A percentile compares a stretch with the other conserved stretches of the same genome.
Conservation (phyloP, 2,888 invertebrate genomes). For the Zaprionus obscuricornis region DNA sequence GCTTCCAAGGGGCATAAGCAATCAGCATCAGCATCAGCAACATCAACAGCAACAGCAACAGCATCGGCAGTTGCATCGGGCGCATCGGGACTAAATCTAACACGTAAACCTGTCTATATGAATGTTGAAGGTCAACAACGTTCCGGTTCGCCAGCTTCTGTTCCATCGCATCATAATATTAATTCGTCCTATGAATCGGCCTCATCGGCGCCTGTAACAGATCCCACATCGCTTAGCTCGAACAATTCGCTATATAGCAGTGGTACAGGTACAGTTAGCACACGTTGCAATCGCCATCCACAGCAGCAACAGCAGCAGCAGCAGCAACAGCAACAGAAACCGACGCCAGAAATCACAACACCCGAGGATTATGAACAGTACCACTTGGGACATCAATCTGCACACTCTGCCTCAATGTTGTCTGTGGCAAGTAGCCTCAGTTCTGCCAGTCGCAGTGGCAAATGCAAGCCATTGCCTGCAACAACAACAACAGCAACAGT, state of each 20-base stretch:
- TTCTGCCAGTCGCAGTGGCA: conserved; percentile 60
- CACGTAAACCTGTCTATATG: conserved; percentile 68
- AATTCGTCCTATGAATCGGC: conserved; percentile 80
- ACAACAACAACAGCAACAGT: conserved; percentile 34
- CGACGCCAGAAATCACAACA: conserved; percentile 67
- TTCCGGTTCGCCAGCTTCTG: conserved; percentile 58
- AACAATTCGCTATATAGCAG: conserved; percentile 73
- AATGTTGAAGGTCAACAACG: conserved; percentile 68
- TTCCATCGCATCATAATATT: too few relatives aligned
- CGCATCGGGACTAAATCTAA: conserved; percentile 36
- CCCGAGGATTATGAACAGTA: conserved; percentile 76
- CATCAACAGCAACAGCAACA: conserved; percentile 2
- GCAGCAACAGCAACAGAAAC: conserved; percentile 45
- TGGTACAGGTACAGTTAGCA: conserved; percentile 53
- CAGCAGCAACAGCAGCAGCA: conserved; percentile 53
- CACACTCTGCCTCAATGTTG: conserved; percentile 68
- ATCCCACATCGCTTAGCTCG: conserved; percentile 77
- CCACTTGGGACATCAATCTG: conserved; percentile 70
- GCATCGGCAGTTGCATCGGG: conserved; percentile 15
- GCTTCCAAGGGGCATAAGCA: conserved; percentile 63
- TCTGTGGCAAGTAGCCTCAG: conserved; percentile 71
- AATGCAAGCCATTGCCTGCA: conserved; percentile 54
- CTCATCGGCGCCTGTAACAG: conserved; percentile 67
- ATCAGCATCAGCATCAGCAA: too few relatives aligned
- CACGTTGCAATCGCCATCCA: conserved; percentile 69